Base-by-base conservation (phyloP, 1,140 invertebrate genomes). In the Zaprionus gabonicus region DNA sequence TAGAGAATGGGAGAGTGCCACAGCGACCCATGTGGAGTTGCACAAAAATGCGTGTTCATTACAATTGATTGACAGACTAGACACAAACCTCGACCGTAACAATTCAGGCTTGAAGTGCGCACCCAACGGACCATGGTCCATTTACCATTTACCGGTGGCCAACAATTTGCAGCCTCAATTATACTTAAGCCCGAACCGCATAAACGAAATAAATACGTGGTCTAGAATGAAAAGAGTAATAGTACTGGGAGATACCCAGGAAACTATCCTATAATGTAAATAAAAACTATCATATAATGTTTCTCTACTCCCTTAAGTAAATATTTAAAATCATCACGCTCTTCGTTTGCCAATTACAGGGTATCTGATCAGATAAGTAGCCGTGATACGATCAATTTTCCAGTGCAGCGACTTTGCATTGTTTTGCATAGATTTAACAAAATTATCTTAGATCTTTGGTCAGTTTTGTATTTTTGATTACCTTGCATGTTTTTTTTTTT, bases 1-100 rank as follows among this genome's bases (percentile, higher is more conserved):
- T 64, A 78, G 64, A 49, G 28, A 25, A 10, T 12, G 46, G 53
- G 55, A 62, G 60, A 68, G 62, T 31, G 63, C 34, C n/a, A 36
- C 55, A 55, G n/a, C 41, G 55, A 49, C 65, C 65, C 65, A 57
- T 67, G 36, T 41, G 55, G 68, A 71, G 59, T 59, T 71, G 27
- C 55, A 65, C 31, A 87, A 86, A 84, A 74, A 70, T 86, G 82
- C 83, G 83, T 86, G 87, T 86, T 86, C 83, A 86, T 86, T 86
- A 86, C 80, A 86, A 73, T 86, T 86, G 83, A 86, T 86, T 86
- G 83, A 87, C 83, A 82, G 83, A 76, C 76, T 64, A 77, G 66
- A 80, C 68, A 38, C 63, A 57, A 66, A 55, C 63, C 67, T 60
- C 71, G 65, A 68, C 60, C 60, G 72, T 74, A 82, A 77, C 80